phyloP scores from a whole-genome alignment of 1,140 invertebrate species.

The Penaeus japonicus region DNA sequence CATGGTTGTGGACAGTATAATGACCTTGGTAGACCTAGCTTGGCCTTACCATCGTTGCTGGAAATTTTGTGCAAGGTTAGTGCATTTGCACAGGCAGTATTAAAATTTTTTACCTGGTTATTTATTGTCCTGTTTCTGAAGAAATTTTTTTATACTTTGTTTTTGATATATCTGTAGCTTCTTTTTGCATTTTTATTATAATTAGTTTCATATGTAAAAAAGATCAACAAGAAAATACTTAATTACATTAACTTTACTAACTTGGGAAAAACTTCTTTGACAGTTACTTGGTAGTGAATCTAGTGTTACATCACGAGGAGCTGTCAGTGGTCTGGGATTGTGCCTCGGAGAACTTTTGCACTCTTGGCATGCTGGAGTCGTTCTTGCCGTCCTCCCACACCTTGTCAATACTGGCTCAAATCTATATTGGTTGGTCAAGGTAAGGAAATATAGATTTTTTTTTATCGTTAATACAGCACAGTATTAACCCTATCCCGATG shows the following conservation, averaged over 20 bases:
- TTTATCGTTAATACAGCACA: neutral
- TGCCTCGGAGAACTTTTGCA: constrained; percentile 72
- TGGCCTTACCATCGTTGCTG: constrained; percentile 44
- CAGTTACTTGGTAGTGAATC: constrained; percentile 71
- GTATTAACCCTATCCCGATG: too few relatives aligned
- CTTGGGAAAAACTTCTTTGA: neutral
- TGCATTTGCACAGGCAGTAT: too few relatives aligned
- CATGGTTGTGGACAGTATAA: constrained; percentile 68
- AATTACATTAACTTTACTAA: neutral
- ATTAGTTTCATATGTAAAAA: too few relatives aligned
- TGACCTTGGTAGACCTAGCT: constrained; percentile 58
- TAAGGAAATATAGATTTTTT: constrained; percentile 65
- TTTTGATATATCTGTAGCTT: too few relatives aligned
- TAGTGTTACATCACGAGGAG: constrained; percentile 74
- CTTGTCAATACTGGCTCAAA: constrained; percentile 75
- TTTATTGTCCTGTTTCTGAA: too few relatives aligned
- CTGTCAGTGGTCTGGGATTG: constrained; percentile 69
- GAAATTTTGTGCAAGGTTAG: constrained; percentile 58
- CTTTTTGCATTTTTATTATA: neutral
- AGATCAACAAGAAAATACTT: too few relatives aligned
- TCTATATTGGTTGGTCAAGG: constrained; percentile 87
- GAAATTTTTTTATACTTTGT: too few relatives aligned
- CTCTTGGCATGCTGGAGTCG: constrained; percentile 67
- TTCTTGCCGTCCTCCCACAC: constrained; percentile 70
- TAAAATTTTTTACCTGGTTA: too few relatives aligned